These are phyloP conservation scores for Globicephala melas DNA, from an alignment of 2,113 vertebrate genomes.

Conservation along the genomic window DNA sequence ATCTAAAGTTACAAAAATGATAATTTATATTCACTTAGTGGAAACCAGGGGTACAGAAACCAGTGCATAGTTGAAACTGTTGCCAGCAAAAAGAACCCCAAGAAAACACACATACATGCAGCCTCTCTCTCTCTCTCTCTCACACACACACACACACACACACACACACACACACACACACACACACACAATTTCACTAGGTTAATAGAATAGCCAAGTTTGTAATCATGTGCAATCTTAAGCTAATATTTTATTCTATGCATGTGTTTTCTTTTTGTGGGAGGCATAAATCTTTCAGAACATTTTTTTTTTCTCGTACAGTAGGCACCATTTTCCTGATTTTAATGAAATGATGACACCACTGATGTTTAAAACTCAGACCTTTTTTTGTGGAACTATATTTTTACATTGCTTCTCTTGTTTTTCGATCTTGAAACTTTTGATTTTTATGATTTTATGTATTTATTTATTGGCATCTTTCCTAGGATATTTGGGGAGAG, in stretches of 20 bases:
- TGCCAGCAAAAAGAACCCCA: not conserved
- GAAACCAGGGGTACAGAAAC: not conserved
- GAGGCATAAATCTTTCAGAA: not conserved
- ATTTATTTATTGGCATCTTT: not conserved
- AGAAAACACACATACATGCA: not conserved
- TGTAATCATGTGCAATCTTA: not conserved
- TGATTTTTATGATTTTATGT: not conserved
- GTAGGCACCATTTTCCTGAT: not conserved
- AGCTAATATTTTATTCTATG: conserved; percentile 1
- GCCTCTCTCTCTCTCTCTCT: not conserved
- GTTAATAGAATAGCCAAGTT: not conserved
- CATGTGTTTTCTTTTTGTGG: not conserved
- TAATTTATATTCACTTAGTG: not conserved
- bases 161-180: not conserved
- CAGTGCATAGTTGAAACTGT: not conserved
- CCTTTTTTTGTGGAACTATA: not conserved
- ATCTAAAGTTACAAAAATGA: not conserved
- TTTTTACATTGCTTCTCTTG: not conserved
- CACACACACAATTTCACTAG: not conserved
- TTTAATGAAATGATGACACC: not conserved
- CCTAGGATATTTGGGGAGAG: not conserved
- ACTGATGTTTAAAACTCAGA: not conserved
- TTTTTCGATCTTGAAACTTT: not conserved
- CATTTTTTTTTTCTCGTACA: not conserved
- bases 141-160: not conserved